phyloP scores from a whole-genome alignment of 2,113 vertebrate species.

The Fregetta grallaria region DNA sequence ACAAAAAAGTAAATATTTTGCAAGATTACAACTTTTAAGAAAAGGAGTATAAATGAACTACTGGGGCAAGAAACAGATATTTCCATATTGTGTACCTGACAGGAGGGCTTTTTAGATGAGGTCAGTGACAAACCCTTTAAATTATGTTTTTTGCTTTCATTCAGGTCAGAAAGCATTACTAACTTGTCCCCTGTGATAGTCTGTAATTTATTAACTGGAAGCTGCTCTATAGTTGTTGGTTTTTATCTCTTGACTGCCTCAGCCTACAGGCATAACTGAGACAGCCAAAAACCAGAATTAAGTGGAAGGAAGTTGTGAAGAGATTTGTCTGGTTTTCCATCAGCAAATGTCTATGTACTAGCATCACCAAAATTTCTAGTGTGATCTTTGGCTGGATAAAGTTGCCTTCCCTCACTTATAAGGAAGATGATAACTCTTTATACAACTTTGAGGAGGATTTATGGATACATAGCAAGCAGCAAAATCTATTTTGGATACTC shows the following conservation, averaged over 20 bases:
- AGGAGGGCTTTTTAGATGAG: background rate
- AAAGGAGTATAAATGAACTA: background rate
- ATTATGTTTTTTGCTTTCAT: background rate
- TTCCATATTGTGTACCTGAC: background rate
- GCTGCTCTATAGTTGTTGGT: background rate
- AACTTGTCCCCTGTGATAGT: background rate
- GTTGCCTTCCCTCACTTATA: background rate
- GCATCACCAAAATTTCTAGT: background rate
- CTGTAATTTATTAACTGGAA: conserved; percentile 33
- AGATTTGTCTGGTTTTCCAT: background rate
- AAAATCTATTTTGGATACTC: background rate
- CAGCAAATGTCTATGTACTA: background rate
- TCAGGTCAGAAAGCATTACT: background rate
- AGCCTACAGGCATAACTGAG: background rate
- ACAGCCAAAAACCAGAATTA: background rate
- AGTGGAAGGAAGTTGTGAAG: background rate
- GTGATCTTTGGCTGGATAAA: background rate
- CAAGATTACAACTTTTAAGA: conserved; percentile 47
- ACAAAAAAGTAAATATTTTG: conserved; percentile 62
- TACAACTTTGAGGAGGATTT: background rate
- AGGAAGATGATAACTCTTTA: background rate
- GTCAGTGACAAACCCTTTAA: background rate
- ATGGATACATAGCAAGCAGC: background rate
- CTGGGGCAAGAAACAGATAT: background rate
- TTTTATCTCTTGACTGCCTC: background rate